Base-by-base conservation (phyloP, 2,113 vertebrate species). In the Tragelaphus scriptus region DNA sequence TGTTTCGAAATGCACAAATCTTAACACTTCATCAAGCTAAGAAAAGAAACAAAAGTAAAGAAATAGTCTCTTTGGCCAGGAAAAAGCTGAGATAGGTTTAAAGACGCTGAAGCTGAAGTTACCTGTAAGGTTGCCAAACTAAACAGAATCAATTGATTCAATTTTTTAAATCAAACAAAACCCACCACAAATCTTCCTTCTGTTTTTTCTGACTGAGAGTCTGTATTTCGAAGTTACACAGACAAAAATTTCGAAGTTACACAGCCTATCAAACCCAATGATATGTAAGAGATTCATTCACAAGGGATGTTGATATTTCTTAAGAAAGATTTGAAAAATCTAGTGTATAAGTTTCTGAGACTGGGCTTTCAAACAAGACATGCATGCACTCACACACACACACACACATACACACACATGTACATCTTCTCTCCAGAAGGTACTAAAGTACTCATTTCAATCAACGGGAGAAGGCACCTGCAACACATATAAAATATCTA, bases 1-100 rank as follows among this genome's bases (percentile, higher is more conserved):
- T 98, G 88, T 91, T 98, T 98, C 91, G 55, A 94, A 97, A 82
- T 88, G 98, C 98, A 96, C 58, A 93, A 95, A 95, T 90, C 90
- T 96, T 6, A 97, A 96, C 86, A 97, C 92, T 90, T 97, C 92
- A 97, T 96, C 85, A 96, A 79, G 71, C 85, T 90, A 88, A 92
- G 61, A 95, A 93, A 97, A 90, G n/a, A 92, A 92, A 12, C 1
- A 90, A 92, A 93, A 85, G 63, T 59, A 97, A 96, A 96, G 19
- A 98, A 92, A 90, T 82, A 92, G 97, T 56, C 0, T 92, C 44
- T 71, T 91, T 30, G 36, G 55, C 44, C 36, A 93, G 56, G 26
- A 28, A 94, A 75, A 26, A 51, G 40, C 1, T 79, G 87, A 94
- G 95, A 81, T n/a, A 6, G 68, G 61, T 81, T 80, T 77, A 11